Evolutionary conservation across 2,113 vertebrate species (phyloP), one percentile per base, ranked within the genome.

Genomic region (Cariama cristata): DNA sequence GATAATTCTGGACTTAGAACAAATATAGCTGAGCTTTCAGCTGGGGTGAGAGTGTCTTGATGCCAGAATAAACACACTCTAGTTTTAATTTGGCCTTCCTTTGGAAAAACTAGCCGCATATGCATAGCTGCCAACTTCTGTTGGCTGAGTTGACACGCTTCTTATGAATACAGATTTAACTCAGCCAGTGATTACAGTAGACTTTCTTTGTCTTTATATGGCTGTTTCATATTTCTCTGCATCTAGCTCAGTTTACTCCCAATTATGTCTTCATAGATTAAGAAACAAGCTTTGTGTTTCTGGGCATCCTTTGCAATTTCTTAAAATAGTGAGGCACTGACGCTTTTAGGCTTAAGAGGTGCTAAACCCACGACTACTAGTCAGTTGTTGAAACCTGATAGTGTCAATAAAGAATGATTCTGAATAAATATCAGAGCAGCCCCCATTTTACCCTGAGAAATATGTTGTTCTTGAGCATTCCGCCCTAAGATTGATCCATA

Each of bases 151-250:
- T 83, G 58, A 83, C 53, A 32, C 1, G 0, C 53, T 83, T 79
- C 64, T 89, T 82, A 32, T 50, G 83, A 79, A 74, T 17, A 85
- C 40, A 67, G 64, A 40, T 85, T 74, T 67, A 85, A 42, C 58
- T 58, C 32, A 71, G 68, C n/a, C 63, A 60, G 60, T 38, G 90
- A 85, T 86, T 93, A 47, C 93, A 91, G 60, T 79, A 87, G 77
- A 50, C 75, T 89, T 86, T 83, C 56, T 94, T 95, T 98, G 91
- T 71, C 88, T 95, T 96, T 91, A 79, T 93, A 90, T 81, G 84
- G 92, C n/a, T 77, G 47, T 47, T 89, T 77, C 60, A 6, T 79
- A 32, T 88, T 82, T 74, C 68, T 68, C 45, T 79, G n/a, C 24
- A 21, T 44, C 69, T 69, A 86, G 23, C n/a, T 93, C 52, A 77